Conservation (phyloP, 2,113 vertebrate genomes). For the Bujurquina vittata region DNA sequence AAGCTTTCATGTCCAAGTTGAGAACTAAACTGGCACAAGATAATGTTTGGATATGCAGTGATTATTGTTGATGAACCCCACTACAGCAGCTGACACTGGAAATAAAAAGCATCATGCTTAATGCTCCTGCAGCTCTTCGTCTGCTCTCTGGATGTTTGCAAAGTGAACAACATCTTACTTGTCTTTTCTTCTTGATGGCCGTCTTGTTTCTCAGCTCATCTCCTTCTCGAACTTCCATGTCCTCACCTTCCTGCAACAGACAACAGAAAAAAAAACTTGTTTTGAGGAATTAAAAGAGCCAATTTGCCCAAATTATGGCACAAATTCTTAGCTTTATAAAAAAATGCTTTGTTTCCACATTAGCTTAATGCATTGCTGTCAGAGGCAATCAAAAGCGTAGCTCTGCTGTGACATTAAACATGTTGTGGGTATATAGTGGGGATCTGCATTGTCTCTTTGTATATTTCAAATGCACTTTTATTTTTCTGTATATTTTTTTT, state of each 20-base stretch:
- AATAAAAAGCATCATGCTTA: neutral
- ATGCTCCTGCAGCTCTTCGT: neutral
- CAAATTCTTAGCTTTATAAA: neutral
- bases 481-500: too few relatives aligned
- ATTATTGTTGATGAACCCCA: fast-evolving
- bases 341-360: too few relatives aligned
- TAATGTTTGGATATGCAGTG: fast-evolving
- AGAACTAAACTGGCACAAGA: neutral
- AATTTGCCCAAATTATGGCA: neutral
- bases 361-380: too few relatives aligned
- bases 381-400: too few relatives aligned
- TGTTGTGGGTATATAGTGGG: too few relatives aligned
- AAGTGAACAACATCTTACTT: constrained; percentile 42
- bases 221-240: constrained; percentile 17
- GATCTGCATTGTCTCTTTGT: too few relatives aligned
- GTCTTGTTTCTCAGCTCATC: constrained; percentile 46
- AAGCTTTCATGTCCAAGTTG: neutral
- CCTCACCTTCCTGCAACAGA: constrained; percentile 50
- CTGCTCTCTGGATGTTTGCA: neutral
- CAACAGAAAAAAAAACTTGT: neutral
- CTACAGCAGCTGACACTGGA: neutral
- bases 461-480: too few relatives aligned
- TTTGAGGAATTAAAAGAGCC: neutral
- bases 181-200: constrained; percentile 68
- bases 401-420: too few relatives aligned